Evolutionary conservation across 1,140 invertebrate genomes (phyloP), one percentile per base, ranked within the genome.

Genomic region (Plutomurus gul): DNA sequence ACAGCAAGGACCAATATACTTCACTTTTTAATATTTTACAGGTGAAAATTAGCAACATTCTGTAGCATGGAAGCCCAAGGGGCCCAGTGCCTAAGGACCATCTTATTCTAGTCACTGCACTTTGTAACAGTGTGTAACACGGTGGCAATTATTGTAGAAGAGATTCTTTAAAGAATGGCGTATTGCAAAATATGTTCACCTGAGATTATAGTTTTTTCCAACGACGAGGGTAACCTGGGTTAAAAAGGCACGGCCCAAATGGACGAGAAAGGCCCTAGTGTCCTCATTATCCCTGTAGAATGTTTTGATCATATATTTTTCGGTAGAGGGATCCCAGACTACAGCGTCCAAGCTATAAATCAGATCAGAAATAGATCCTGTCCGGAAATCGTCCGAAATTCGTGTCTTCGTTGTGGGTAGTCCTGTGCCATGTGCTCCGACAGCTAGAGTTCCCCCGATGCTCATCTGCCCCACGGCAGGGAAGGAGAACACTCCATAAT

Each of bases 181-280:
- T n/a, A n/a, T n/a, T n/a, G n/a, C n/a, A n/a, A n/a, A n/a, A n/a
- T n/a, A n/a, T n/a, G n/a, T n/a, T n/a, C n/a, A n/a, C n/a, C n/a
- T n/a, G 13, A 77, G 10, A 27, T 77, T 65, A 27, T 77, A 77
- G 7, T 37, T 56, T 3, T 40, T 40, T 11, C 51, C 76, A 8
- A 77, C 56, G 16, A 37, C 10, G 2, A 77, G 22, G 1, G 30
- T 18, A 11, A 77, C 76, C 33, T 77, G 33, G 2, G 76, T 77
- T 7, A 77, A 8, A 37, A 77, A 77, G 3, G 76, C 76, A 2
- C 76, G 51, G n/a, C 76, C 76, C 37, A 77, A n/a, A 37, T 77
- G 51, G 5, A 37, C 40, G 6, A 77, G 25, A 25, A 77, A 77
- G 6, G 76, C 76, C 8, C 37, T 65, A 37, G 60, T 20, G 25